Base-by-base conservation (phyloP, 2,113 vertebrate species). In the Donacobius atricapilla region DNA sequence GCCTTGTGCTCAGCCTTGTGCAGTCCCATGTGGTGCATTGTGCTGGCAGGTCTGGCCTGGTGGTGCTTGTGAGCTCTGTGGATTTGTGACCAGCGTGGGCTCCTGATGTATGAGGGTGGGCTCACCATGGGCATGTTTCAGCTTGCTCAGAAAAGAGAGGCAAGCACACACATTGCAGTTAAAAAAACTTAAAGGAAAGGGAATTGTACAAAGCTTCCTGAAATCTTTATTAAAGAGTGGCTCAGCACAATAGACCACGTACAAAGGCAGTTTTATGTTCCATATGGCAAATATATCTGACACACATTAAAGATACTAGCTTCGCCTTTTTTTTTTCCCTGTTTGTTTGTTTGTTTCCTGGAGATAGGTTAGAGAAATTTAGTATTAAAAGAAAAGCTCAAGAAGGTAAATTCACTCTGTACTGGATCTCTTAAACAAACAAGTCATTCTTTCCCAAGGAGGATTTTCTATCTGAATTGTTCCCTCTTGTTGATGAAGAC, bases 401-500 rank as follows among this genome's bases (percentile, higher is more conserved):
- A 72, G 27, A 72, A 91, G 15, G 63, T 76, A 93, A 83, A 87
- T 85, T 91, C 50, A 37, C 20, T 54, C 24, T 47, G 7, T 80
- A 63, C 18, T 85, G 28, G 15, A 47, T 90, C 56, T 78, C 45
- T 84, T 87, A 95, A 91, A 94, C 33, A 93, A 82, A 66, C 66
- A 95, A 92, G 76, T 72, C n/a, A 83, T 90, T 66, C 86, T 90
- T 90, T 92, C 65, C 82, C 63, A 71, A 90, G 79, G 53, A 96
- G 79, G 86, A 91, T 89, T 96, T 96, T 95, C 79, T 94, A 1
- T 89, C 72, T 90, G 92, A 93, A 89, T 88, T 93, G 68, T 71
- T 93, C 61, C 85, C 45, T 91, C 90, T 88, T 78, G 79, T 63
- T 96, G 93, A 93, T 90, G 94, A 97, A 93, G 88, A 94, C 72